These are phyloP conservation scores for Carpatolechia fugitivella DNA, from an alignment of 2,888 invertebrate genomes.

Conservation along the genomic window DNA sequence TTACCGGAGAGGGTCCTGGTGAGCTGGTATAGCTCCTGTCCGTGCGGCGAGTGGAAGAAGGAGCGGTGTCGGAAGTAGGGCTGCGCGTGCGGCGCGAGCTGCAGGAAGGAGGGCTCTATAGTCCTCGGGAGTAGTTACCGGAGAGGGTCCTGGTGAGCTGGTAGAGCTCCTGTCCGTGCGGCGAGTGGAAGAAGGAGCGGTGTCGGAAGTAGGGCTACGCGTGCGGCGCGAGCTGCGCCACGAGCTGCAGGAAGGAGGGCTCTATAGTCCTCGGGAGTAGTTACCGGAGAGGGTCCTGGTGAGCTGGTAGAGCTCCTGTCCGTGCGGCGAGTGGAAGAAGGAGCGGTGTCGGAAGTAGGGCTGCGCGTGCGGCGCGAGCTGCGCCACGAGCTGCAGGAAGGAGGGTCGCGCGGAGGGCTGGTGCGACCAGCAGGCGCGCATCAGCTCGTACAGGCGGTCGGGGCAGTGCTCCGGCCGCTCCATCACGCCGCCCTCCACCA, in stretches of 20 bases:
- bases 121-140: too few relatives aligned
- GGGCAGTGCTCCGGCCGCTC: conserved; percentile 97
- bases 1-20: conserved; percentile 53
- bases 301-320: conserved; percentile 76
- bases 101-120: too few relatives aligned
- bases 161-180: conserved; percentile 74
- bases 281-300: conserved; percentile 53
- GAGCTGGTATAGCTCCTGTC: conserved; percentile 76
- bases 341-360: conserved; percentile 78
- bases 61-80: too few relatives aligned
- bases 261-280: conserved; percentile 21
- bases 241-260: not conserved
- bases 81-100: too few relatives aligned
- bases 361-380: conserved; percentile 83
- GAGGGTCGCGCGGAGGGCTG: conserved; percentile 88
- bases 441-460: conserved; percentile 92
- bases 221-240: not conserved
- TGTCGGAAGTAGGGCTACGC: too few relatives aligned
- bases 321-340: conserved; percentile 83
- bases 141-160: conserved; percentile 57
- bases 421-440: conserved; percentile 96
- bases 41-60: too few relatives aligned
- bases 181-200: too few relatives aligned
- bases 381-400: conserved; percentile 90
- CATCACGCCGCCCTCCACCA: conserved; percentile 95